Evolutionary conservation across 1,140 invertebrate genomes (phyloP).

Genomic region (Monochamus saltuarius): DNA sequence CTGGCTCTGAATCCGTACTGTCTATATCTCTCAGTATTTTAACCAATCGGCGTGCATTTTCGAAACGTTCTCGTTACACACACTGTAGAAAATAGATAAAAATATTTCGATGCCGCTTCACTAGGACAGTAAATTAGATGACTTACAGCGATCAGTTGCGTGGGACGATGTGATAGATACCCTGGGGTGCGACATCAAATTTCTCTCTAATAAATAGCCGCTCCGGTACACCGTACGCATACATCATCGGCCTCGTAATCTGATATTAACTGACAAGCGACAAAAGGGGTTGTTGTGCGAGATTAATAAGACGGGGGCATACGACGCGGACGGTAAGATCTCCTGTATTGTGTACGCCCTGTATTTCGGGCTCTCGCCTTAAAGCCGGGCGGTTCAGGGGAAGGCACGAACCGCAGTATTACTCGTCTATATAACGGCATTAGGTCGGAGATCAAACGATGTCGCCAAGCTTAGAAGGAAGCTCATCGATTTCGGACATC

Average conservation of each 20-base stretch:
- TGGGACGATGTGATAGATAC: too few species aligned
- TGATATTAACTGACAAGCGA: slow-evolving; percentile 21
- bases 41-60: too few species aligned
- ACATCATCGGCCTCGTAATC: slow-evolving; percentile 13
- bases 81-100: too few species aligned
- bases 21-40: too few species aligned
- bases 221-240: background rate
- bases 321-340: background rate
- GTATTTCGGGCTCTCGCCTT: background rate
- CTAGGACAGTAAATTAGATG: too few species aligned
- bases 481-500: slow-evolving; percentile 6
- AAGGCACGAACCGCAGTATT: slow-evolving; percentile 5
- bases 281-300: slow-evolving; percentile 21
- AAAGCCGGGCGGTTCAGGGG: background rate
- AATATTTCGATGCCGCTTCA: too few species aligned
- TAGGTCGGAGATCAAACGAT: slow-evolving; percentile 5
- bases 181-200: too few species aligned
- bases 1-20: too few species aligned
- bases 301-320: slow-evolving; percentile 10
- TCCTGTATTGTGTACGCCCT: background rate
- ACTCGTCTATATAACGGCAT: slow-evolving; percentile 5
- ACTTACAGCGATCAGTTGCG: too few species aligned
- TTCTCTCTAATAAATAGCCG: slow-evolving; percentile 5
- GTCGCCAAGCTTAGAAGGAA: background rate
- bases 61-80: too few species aligned